phyloP scores from a whole-genome alignment of 2,888 invertebrate species.

The Orthosia cruda region DNA sequence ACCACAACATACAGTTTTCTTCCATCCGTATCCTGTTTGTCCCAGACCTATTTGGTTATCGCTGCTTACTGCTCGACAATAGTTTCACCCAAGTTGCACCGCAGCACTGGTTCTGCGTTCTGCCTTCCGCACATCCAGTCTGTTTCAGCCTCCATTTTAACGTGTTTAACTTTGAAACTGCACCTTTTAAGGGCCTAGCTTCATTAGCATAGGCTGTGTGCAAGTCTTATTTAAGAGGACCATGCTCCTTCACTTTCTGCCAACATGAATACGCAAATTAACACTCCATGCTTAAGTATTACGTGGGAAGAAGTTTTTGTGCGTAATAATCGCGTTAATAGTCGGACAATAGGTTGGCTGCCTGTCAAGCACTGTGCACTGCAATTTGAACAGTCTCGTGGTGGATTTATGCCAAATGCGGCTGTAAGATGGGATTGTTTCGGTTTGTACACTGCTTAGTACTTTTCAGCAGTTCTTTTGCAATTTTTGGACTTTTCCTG shows the following conservation, averaged over 20 bases:
- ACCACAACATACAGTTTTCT: not conserved
- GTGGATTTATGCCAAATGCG: conserved; percentile 56
- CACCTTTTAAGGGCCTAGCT: too few species aligned
- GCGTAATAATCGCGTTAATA: conserved; percentile 39
- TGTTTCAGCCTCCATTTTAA: not conserved
- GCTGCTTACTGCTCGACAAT: not conserved
- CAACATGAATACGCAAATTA: conserved; percentile 16
- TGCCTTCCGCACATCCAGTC: not conserved
- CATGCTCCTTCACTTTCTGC: conserved; percentile 16
- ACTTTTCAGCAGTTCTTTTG: not conserved
- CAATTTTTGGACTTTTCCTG: not conserved
- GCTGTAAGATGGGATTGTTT: conserved; percentile 17
- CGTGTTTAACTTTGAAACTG: not conserved
- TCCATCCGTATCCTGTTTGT: not conserved
- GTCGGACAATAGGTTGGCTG: conserved; percentile 44
- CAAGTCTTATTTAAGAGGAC: not conserved
- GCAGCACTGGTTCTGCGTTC: too few species aligned
- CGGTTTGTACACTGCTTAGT: not conserved
- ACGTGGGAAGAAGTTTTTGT: conserved; percentile 42
- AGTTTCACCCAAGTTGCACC: not conserved
- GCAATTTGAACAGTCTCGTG: conserved; percentile 22
- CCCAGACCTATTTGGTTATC: not conserved
- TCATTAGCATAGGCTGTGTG: not conserved
- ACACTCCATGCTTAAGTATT: conserved; percentile 29
- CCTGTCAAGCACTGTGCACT: conserved; percentile 28